Base-by-base conservation (phyloP, 2,888 invertebrate genomes). In the Lamellibrachia columna region DNA sequence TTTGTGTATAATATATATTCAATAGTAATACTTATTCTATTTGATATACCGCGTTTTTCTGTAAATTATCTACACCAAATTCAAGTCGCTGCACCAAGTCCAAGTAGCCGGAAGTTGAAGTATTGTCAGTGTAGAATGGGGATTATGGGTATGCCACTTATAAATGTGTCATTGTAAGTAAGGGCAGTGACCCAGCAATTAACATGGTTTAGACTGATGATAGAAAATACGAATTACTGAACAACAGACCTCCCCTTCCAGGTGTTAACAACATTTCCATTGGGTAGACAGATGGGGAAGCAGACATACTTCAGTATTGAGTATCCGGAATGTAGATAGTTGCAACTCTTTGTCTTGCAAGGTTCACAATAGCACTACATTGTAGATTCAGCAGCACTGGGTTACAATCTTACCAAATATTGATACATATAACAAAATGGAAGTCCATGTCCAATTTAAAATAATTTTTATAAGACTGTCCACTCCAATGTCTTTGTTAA, bases 171-270 rank as follows among this genome's bases (percentile, higher is more conserved):
- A 55, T 9, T 55, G 55, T 55, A 7, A 55, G 55, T 9, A 7
- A 55, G 55, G 75, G 75, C 75, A 75, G 75, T 75, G 75, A n/a
- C 75, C 75, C 11, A 75, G 75, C 75, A 75, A 75, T 75, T 75
- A 75, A 75, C 9, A 9, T 2, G 60, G 60, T 15, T 22, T 75
- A 22, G n/a, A n/a, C 75, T 22, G 4, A 75, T 6, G n/a, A 75
- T 3, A 9, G 9, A 11, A 22, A 40, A 40, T 40, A 40, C 40
- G 40, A 22, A 22, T 75, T n/a, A 75, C 6, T 22, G 75, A 11
- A 6, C 75, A 75, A 6, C 7, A 22, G 75, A 40, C 40, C 40
- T 11, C 15, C 15, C 75, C 75, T 22, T 75, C n/a, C 22, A 15
- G 75, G 11, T 15, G 60, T 60, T 8, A 22, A 22, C 60, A 75